Conservation (phyloP, 2,113 vertebrate genomes). For the Pollimyrus isidori region DNA sequence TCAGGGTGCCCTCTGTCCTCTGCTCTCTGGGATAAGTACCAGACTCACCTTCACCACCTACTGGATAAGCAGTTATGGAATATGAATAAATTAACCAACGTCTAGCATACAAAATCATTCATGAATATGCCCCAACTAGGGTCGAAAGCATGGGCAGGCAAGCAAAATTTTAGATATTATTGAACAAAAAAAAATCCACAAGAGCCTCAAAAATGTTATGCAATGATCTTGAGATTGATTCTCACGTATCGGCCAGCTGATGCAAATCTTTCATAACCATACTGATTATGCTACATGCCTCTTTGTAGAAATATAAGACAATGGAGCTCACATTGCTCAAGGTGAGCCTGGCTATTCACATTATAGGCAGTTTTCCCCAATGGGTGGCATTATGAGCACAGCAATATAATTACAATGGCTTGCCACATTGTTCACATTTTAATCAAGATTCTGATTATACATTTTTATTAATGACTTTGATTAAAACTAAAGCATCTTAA, state of each 20-base stretch:
- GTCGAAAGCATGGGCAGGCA: background rate
- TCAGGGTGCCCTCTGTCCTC: background rate
- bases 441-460: slow-evolving; percentile 7
- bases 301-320: background rate
- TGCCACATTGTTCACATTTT: background rate
- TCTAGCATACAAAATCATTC: background rate
- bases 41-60: background rate
- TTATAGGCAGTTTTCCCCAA: background rate
- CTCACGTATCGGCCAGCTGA: background rate
- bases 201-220: background rate
- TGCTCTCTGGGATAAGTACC: background rate
- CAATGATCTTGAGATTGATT: slow-evolving; percentile 5
- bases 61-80: background rate
- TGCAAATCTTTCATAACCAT: background rate
- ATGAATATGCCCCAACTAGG: background rate
- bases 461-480: slow-evolving; percentile 8
- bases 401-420: background rate
- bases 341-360: background rate
- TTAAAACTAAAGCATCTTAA: slow-evolving; percentile 5
- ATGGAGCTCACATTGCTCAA: background rate
- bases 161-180: background rate
- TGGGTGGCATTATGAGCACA: background rate
- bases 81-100: background rate
- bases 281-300: background rate
- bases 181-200: background rate